Evolutionary conservation across 2,888 invertebrate species (phyloP).

Genomic region (Labia minor): DNA sequence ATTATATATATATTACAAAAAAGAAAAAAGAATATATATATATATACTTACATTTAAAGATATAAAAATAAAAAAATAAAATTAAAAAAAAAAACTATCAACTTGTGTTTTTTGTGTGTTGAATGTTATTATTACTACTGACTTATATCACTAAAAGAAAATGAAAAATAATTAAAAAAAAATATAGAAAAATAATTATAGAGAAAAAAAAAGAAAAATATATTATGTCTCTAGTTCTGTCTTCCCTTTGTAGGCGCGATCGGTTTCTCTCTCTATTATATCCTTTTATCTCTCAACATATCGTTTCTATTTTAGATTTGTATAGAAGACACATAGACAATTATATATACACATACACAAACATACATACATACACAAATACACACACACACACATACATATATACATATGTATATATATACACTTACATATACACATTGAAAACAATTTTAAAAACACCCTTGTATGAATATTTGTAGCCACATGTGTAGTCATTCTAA

Average conservation of each 20-base stretch:
- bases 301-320: background rate
- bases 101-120: constrained; percentile 27
- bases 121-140: constrained; percentile 20
- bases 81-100: constrained; percentile 15
- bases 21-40: too few relatives aligned
- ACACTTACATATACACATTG: too few relatives aligned
- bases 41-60: too few relatives aligned
- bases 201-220: background rate
- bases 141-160: background rate
- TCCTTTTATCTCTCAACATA: background rate
- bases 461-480: background rate
- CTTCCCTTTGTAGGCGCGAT: constrained; percentile 2
- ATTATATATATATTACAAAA: too few relatives aligned
- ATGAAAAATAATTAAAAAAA: background rate
- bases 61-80: constrained; percentile 18
- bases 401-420: too few relatives aligned
- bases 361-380: too few relatives aligned
- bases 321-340: too few relatives aligned
- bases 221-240: background rate
- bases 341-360: too few relatives aligned
- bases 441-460: background rate
- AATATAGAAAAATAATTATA: background rate
- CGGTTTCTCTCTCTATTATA: background rate
- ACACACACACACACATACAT: too few relatives aligned
- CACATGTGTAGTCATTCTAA: background rate